phyloP scores from a whole-genome alignment of 2,888 invertebrate genomes.

The Eulithis testata region DNA sequence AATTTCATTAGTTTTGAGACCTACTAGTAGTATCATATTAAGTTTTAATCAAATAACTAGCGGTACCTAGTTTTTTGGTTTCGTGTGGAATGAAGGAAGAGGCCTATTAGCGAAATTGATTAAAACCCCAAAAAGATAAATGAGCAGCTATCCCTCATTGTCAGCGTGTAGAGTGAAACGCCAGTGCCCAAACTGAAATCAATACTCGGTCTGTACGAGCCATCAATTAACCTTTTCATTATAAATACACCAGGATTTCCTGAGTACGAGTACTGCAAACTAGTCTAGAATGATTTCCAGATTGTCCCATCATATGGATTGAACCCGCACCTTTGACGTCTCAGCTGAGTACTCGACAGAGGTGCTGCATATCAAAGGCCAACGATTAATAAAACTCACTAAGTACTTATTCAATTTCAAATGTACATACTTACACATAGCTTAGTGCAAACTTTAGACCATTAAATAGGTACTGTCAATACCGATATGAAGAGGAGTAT shows the following conservation, averaged over 20 bases:
- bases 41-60: not conserved
- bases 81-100: not conserved
- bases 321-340: too few species aligned
- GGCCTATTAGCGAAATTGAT: not conserved
- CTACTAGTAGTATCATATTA: too few species aligned
- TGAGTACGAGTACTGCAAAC: too few species aligned
- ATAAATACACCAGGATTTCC: too few species aligned
- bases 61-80: not conserved
- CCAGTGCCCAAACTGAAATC: not conserved
- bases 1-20: too few species aligned
- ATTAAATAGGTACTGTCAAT: not conserved
- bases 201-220: not conserved
- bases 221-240: too few species aligned
- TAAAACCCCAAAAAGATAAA: slow-evolving; percentile 13
- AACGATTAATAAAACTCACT: not conserved
- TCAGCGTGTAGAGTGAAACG: slow-evolving; percentile 1
- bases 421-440: not conserved
- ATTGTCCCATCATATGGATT: too few species aligned
- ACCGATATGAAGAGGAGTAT: slow-evolving; percentile 5
- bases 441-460: not conserved
- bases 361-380: too few species aligned
- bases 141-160: slow-evolving; percentile 14
- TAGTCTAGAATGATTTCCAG: too few species aligned
- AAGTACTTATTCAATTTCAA: not conserved
- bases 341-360: too few species aligned